These are phyloP conservation scores for Plagodis dolabraria DNA, from an alignment of 2,888 invertebrate species.

Conservation along the genomic window DNA sequence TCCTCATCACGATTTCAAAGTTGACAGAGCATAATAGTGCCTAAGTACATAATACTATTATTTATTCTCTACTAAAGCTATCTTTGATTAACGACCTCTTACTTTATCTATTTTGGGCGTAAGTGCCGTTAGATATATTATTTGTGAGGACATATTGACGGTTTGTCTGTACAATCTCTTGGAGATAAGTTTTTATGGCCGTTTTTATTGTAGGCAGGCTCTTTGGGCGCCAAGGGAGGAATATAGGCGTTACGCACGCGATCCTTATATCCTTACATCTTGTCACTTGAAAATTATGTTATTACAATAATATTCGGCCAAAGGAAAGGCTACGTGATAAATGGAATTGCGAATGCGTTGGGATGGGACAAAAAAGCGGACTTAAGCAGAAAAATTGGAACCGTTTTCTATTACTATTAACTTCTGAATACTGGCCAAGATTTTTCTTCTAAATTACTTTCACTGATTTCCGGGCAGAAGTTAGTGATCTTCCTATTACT, in stretches of 20 bases:
- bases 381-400: too few species aligned
- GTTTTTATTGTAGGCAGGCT: conserved; percentile 25
- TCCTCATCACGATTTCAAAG: not conserved
- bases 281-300: conserved; percentile 22
- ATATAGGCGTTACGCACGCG: conserved; percentile 17
- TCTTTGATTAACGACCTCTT: conserved; percentile 19
- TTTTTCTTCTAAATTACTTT: too few species aligned
- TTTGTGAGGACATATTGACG: conserved; percentile 28
- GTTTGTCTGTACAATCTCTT: conserved; percentile 26
- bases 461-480: too few species aligned
- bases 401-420: too few species aligned
- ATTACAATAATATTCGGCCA: conserved; percentile 19
- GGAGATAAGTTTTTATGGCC: conserved; percentile 28
- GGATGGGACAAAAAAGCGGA: too few species aligned
- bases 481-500: too few species aligned
- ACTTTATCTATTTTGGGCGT: conserved; percentile 23
- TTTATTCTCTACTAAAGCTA: not conserved
- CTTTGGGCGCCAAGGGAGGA: conserved; percentile 19
- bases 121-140: conserved; percentile 24
- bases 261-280: conserved; percentile 13
- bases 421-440: too few species aligned
- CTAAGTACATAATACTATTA: too few species aligned
- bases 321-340: not conserved
- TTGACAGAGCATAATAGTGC: conserved; percentile 9
- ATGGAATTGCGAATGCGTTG: not conserved